Conservation (phyloP, 2,797 vertebrate genomes). For the Myotis planiceps region DNA sequence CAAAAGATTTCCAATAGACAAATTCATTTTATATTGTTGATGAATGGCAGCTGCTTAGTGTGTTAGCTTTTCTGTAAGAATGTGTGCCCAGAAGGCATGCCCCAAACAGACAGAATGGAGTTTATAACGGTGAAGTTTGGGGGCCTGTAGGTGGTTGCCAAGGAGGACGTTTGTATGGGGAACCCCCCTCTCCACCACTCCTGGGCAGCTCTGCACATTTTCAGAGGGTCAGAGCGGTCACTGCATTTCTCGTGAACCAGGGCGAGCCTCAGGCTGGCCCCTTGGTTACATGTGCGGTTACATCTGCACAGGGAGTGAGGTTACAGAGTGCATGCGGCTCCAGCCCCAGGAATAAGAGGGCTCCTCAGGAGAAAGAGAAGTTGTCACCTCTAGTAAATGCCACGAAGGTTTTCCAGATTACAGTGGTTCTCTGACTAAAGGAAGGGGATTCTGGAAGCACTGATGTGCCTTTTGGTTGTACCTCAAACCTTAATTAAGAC, state of each 20-base stretch:
- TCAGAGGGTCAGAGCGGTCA: background rate
- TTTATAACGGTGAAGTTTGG: background rate
- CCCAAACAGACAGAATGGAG: background rate
- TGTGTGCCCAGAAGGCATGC: background rate
- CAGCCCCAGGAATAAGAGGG: background rate
- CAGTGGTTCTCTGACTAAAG: background rate
- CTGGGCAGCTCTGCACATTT: background rate
- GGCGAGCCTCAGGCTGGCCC: background rate
- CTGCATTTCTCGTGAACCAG: background rate
- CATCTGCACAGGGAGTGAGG: background rate
- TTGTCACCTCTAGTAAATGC: background rate
- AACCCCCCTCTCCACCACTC: fast-evolving
- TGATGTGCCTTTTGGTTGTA: background rate
- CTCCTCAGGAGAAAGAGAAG: background rate
- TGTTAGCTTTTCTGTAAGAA: background rate
- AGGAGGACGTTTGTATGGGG: background rate
- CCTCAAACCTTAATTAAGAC: background rate
- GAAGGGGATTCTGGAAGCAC: background rate
- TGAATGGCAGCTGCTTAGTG: background rate
- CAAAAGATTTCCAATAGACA: background rate
- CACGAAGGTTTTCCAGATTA: background rate
- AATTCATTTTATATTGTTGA: background rate
- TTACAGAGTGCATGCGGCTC: fast-evolving
- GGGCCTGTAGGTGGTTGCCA: background rate
- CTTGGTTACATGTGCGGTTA: background rate